These are phyloP conservation scores for Bombus superbus DNA, from an alignment of 1,140 invertebrate species.

Conservation along the genomic window DNA sequence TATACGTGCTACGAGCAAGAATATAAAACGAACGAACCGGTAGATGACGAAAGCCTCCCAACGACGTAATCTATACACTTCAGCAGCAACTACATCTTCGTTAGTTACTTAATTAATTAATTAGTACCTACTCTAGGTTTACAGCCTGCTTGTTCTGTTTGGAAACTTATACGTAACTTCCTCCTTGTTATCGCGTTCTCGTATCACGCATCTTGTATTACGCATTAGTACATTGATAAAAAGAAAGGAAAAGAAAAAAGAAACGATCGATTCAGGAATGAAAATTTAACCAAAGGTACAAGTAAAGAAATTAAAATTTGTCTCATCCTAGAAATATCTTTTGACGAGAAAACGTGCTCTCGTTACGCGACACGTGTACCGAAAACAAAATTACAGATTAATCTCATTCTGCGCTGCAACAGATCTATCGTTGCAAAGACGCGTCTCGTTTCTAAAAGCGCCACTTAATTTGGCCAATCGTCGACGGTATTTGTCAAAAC, in stretches of 20 bases:
- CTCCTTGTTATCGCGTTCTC: background rate
- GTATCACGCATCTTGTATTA: background rate
- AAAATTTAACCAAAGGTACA: background rate
- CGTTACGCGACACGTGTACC: no score
- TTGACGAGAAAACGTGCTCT: no score
- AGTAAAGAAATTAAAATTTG: background rate
- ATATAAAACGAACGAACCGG: background rate
- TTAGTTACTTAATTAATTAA: slow-evolving; percentile 5
- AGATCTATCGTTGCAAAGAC: background rate
- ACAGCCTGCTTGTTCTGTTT: background rate
- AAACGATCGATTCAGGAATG: background rate
- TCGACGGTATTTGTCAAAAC: background rate
- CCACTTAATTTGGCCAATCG: background rate
- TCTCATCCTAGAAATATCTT: background rate
- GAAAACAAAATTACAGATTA: background rate
- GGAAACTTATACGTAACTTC: background rate
- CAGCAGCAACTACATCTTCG: background rate
- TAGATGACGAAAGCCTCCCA: background rate
- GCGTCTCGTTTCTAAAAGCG: background rate
- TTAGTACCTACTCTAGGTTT: slow-evolving; percentile 2
- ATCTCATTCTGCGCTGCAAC: background rate
- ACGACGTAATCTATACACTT: background rate
- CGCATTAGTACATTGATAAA: background rate
- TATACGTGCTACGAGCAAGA: background rate
- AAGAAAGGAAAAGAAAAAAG: no score